Evolutionary conservation across 2,113 vertebrate genomes (phyloP).

Genomic region (Propithecus coquereli): DNA sequence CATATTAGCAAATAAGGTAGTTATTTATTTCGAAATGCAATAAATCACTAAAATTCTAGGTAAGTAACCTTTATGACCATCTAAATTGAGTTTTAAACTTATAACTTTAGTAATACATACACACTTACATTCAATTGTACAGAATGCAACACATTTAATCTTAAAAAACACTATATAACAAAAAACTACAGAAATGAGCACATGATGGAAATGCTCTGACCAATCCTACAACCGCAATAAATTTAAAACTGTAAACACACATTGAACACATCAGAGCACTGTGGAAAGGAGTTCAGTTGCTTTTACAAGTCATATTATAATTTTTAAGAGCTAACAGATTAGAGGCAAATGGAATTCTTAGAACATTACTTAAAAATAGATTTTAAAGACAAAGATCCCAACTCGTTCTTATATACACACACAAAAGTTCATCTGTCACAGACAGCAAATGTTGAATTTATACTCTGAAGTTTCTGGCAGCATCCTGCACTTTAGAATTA

Average conservation of each 20-base stretch:
- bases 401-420: slow-evolving; percentile 76
- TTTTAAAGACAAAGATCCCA: slow-evolving; percentile 76
- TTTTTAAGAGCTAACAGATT: slow-evolving; percentile 55
- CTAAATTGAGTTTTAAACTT: slow-evolving; percentile 58
- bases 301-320: slow-evolving; percentile 33
- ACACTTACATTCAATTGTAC: slow-evolving; percentile 59
- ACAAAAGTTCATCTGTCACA: slow-evolving; percentile 81
- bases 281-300: slow-evolving; percentile 44
- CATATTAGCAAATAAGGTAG: not conserved
- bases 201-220: not conserved
- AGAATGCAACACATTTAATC: slow-evolving; percentile 75
- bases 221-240: slow-evolving; percentile 41
- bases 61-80: slow-evolving; percentile 29
- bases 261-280: slow-evolving; percentile 57
- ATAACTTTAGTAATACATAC: not conserved
- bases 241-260: slow-evolving; percentile 60
- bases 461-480: slow-evolving; percentile 73
- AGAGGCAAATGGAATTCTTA: slow-evolving; percentile 60
- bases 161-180: slow-evolving; percentile 67
- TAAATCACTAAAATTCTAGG: slow-evolving; percentile 37
- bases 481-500: slow-evolving; percentile 77
- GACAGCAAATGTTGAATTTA: slow-evolving; percentile 79
- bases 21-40: slow-evolving; percentile 40
- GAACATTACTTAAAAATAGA: slow-evolving; percentile 72
- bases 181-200: slow-evolving; percentile 68